A percentile compares a stretch with the other conserved stretches of the same genome.
phyloP scores from a whole-genome alignment of 1,140 invertebrate genomes.

The Neotoxoptera formosana region DNA sequence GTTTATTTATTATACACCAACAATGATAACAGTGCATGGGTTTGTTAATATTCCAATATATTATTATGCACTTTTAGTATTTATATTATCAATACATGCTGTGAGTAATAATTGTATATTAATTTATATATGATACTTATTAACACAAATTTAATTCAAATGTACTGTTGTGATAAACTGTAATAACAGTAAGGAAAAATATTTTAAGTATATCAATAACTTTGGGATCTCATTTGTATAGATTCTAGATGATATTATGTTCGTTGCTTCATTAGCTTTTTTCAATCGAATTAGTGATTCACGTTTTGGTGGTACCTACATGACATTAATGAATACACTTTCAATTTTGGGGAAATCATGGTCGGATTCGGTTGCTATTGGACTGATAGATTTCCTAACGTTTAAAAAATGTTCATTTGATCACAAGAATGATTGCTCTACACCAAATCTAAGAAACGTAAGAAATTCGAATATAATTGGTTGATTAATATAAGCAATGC shows the following conservation, averaged over 20 bases:
- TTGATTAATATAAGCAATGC: not conserved
- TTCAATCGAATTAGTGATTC: conserved; percentile 90
- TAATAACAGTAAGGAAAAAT: no score
- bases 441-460: not conserved
- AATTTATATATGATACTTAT: not conserved
- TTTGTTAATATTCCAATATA: conserved; percentile 26
- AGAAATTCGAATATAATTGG: not conserved
- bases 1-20: not conserved
- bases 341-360: conserved; percentile 96
- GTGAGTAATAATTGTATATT: not conserved
- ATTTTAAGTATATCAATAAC: not conserved
- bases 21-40: not conserved
- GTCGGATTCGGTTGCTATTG: conserved; percentile 91
- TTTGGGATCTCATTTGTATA: not conserved
- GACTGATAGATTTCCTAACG: conserved; percentile 89
- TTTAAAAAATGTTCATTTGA: conserved; percentile 72
- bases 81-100: not conserved
- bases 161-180: not conserved
- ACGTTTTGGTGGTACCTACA: conserved; percentile 96
- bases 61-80: not conserved
- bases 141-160: not conserved
- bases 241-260: conserved; percentile 73
- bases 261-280: conserved; percentile 82
- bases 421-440: not conserved
- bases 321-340: conserved; percentile 97